Base-by-base conservation (phyloP, 2,797 vertebrate species). In the Acanthis flammea region DNA sequence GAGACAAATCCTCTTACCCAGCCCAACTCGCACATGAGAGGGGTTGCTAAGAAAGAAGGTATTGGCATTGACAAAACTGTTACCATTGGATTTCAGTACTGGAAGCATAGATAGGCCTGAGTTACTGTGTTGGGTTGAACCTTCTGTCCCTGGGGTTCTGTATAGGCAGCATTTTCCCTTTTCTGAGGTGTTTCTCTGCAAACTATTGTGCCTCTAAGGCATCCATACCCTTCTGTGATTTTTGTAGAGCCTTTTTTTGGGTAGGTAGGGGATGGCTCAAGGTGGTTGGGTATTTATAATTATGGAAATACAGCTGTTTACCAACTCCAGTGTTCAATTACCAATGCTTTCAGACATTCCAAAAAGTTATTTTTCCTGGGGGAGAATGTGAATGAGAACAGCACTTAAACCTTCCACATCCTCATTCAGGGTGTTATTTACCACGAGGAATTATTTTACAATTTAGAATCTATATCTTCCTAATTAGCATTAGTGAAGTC, bases 271-370 rank as follows among this genome's bases (percentile, higher is more conserved):
- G 7, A 25, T 62, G 28, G 12, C 27, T 5, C 3, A 6, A 17
- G 10, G 7, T 31, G 27, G 8, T 72, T 47, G 30, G 6, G 10
- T 53, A 45, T 72, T 71, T 67, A 48, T 14, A 58, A 47, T 91
- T 71, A 25, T 55, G 66, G 33, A 83, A 78, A 63, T 68, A 54
- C 8, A 80, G 10, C 31, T 83, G 14, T 91, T 72, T 33, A 47
- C 78, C n/a, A 65, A 57, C 23, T 47, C 27, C 14, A 35, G 4
- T 68, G 68, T 77, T 84, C 78, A 75, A 35, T 86, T 89, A 41
- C 45, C 24, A 23, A 41, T 92, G 35, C 68, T 90, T 90, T 91
- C 51, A 74, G 68, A 58, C 24, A n/a, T 89, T 91, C 54, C 31
- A 17, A 66, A 25, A 44, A 61, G 24, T 54, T 19, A 19, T 51